Base-by-base conservation (phyloP, 2,797 vertebrate species). In the Melanotaenia trifasciata region DNA sequence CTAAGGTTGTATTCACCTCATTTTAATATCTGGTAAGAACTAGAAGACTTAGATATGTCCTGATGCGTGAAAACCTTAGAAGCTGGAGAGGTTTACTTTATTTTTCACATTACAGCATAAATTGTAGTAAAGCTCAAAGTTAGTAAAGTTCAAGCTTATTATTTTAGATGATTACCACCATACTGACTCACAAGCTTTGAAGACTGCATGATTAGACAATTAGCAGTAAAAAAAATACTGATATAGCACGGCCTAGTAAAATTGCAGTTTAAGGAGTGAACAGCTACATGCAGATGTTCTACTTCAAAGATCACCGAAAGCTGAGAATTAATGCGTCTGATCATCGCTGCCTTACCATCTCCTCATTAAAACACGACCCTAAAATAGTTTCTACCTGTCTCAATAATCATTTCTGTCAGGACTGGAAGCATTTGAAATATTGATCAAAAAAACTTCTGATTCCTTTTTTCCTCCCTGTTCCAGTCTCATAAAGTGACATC, bases 321-420 rank as follows among this genome's bases (percentile, higher is more conserved):
- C 64, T 70, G 78, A 76, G 74, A 84, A 73, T 84, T 59, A 79
- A 80, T 54, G 67, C 62, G 63, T 78, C 67, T 84, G 74, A 89
- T 89, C 76, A 85, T 78, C 70, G 30, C 54, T 11, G 38, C 60
- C 66, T 74, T 74, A n/a, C 60, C 67, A 50, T 58, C 26, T 33
- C 57, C 86, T 89, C 81, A 86, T 89, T 88, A 89, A 87, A 88
- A 78, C 77, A 65, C 67, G 64, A 87, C 76, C 84, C 70, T 81
- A 84, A 89, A 87, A 88, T 87, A 90, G 82, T 67, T 53, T 26
- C 54, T 57, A 36, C 33, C 33, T 38, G n/a, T 80, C 80, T 75
- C 58, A 43, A 36, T 63, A 73, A 69, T 68, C 65, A 56, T 64
- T 80, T 83, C 62, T 72, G 66, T 64, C 40, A 35, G 40, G 61